Evolutionary conservation across 2,113 vertebrate species (phyloP).

Genomic region (Stictonetta naevosa): DNA sequence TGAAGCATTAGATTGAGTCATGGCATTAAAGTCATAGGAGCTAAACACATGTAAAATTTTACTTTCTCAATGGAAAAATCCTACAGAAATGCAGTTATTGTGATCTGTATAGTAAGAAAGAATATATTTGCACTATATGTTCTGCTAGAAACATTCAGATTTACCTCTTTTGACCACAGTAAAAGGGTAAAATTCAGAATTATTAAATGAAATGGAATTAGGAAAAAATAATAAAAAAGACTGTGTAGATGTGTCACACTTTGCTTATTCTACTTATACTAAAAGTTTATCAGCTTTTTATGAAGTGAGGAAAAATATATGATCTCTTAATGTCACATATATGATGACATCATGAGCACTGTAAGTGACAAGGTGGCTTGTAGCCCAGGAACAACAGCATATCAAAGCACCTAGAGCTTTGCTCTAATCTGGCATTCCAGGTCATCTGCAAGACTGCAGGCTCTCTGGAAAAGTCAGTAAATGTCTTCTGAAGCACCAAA

Average conservation of each 20-base stretch:
- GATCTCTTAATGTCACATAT: background rate
- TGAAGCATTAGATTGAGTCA: background rate
- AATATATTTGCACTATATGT: background rate
- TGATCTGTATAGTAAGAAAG: background rate
- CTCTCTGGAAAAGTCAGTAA: background rate
- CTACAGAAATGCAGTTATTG: background rate
- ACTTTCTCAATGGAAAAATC: background rate
- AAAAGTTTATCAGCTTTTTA: background rate
- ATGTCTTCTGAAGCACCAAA: background rate
- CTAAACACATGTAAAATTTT: background rate
- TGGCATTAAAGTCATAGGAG: background rate
- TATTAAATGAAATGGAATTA: background rate
- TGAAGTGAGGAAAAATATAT: background rate
- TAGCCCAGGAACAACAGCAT: background rate
- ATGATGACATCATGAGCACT: background rate
- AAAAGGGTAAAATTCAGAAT: background rate
- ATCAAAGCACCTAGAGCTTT: background rate
- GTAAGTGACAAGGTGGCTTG: background rate
- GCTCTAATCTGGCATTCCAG: background rate
- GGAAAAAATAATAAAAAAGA: background rate
- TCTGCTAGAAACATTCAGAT: background rate
- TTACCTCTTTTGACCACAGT: background rate
- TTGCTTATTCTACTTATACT: background rate
- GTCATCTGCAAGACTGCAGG: accelerated
- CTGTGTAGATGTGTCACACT: background rate